A percentile compares a stretch with the other conserved stretches of the same genome.
Evolutionary conservation across 1,140 invertebrate genomes (phyloP).

Genomic region (Eciton burchellii): DNA sequence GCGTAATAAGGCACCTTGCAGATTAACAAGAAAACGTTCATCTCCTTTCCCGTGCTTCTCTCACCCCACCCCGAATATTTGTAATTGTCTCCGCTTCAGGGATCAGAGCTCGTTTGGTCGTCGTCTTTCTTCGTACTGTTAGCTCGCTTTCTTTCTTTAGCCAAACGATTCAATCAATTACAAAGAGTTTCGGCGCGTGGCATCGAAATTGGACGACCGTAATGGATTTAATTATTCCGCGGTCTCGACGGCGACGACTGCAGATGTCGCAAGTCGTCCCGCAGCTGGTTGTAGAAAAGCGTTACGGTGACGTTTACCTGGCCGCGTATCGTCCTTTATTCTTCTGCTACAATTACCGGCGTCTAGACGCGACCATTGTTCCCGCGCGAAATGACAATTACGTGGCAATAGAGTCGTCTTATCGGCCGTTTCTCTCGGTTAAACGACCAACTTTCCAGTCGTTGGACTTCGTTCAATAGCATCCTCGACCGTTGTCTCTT

Average conservation of each 20-base stretch:
- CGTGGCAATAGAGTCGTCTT: constrained; percentile 56
- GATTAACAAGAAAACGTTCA: constrained; percentile 3
- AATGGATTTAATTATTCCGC: constrained; percentile 71
- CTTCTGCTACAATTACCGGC: constrained; percentile 73
- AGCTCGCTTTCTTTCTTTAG: background rate
- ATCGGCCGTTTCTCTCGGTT: constrained; percentile 53
- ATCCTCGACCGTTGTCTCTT: background rate
- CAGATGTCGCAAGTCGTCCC: background rate
- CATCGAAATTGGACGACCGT: constrained; percentile 22
- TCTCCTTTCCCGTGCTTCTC: background rate
- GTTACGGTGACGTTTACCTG: constrained; percentile 67
- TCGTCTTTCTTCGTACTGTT: background rate
- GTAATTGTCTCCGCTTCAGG: constrained; percentile 8
- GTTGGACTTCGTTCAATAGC: background rate
- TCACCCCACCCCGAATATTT: constrained; percentile 29
- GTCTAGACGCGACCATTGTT: constrained; percentile 73
- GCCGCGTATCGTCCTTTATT: constrained; percentile 64
- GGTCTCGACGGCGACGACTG: constrained; percentile 10
- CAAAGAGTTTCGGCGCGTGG: constrained; percentile 26
- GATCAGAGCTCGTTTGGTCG: background rate
- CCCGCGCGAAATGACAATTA: constrained; percentile 75
- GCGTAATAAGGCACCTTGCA: background rate
- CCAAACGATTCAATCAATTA: constrained; percentile 53
- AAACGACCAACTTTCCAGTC: constrained; percentile 39
- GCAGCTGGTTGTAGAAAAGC: constrained; percentile 23